A percentile compares a stretch with the other conserved stretches of the same genome.
Evolutionary conservation across 2,888 invertebrate genomes (phyloP).

Genomic region (Leistus spinibarbis): DNA sequence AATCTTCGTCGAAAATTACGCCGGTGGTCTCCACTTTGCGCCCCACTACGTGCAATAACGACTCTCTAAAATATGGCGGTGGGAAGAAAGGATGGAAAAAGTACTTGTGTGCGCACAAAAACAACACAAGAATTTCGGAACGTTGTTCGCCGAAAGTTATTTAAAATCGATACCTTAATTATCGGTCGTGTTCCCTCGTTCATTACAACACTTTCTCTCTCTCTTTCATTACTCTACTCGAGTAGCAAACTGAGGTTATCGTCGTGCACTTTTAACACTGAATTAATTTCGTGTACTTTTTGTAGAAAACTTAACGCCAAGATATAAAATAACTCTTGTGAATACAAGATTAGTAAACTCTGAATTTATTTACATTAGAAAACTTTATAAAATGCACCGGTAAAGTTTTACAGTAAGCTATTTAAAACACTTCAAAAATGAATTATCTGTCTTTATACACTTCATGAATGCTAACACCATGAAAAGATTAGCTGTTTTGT

Average conservation of each 20-base stretch:
- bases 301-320: slow-evolving; percentile 7
- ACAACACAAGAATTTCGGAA: neutral
- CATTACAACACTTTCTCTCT: slow-evolving; percentile 10
- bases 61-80: neutral
- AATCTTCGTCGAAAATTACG: neutral
- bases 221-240: neutral
- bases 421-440: neutral
- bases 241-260: slow-evolving; percentile 11
- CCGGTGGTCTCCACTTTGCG: neutral
- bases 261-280: slow-evolving; percentile 12
- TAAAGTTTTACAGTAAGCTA: neutral
- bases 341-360: neutral
- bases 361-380: neutral
- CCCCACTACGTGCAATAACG: neutral
- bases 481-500: too few species aligned
- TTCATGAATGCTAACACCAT: too few species aligned
- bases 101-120: neutral
- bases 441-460: neutral
- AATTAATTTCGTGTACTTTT: slow-evolving; percentile 32
- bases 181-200: slow-evolving; percentile 13
- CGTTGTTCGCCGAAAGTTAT: slow-evolving; percentile 22
- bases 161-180: slow-evolving; percentile 36
- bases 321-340: neutral
- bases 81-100: neutral
- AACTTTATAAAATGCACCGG: neutral